Conservation (phyloP, 2,113 vertebrate species). For the Epinephelus fuscoguttatus region DNA sequence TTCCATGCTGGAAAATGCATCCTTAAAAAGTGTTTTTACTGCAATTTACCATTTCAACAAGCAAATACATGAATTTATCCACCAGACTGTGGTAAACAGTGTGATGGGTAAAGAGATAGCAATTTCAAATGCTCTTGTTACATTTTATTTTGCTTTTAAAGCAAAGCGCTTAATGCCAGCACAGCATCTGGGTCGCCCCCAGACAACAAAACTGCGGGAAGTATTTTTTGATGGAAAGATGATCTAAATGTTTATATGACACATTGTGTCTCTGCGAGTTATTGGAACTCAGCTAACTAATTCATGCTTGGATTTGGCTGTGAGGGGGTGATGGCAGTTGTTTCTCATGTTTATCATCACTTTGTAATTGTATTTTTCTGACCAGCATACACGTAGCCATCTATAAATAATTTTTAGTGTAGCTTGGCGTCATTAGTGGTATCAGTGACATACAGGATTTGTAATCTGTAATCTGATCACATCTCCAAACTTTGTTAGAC, state of each 20-base stretch:
- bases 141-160: conserved; percentile 22
- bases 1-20: neutral
- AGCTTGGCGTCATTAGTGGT: neutral
- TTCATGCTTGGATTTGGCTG: neutral
- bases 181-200: neutral
- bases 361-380: neutral
- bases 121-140: conserved; percentile 26
- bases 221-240: conserved; percentile 7
- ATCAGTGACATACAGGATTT: neutral
- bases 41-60: conserved; percentile 25
- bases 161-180: neutral
- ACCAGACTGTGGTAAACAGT: conserved; percentile 16
- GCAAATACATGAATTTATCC: conserved; percentile 14
- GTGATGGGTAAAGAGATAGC: conserved; percentile 5
- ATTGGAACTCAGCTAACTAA: neutral
- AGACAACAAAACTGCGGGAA: neutral
- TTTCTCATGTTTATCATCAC: neutral
- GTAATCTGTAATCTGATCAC: neutral
- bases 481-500: neutral
- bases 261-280: neutral
- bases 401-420: neutral
- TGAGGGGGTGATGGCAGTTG: neutral
- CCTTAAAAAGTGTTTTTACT: neutral
- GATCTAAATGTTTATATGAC: neutral
- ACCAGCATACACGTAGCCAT: neutral